Evolutionary conservation across 2,888 invertebrate genomes (phyloP).

Genomic region (Xiphydria camelus): DNA sequence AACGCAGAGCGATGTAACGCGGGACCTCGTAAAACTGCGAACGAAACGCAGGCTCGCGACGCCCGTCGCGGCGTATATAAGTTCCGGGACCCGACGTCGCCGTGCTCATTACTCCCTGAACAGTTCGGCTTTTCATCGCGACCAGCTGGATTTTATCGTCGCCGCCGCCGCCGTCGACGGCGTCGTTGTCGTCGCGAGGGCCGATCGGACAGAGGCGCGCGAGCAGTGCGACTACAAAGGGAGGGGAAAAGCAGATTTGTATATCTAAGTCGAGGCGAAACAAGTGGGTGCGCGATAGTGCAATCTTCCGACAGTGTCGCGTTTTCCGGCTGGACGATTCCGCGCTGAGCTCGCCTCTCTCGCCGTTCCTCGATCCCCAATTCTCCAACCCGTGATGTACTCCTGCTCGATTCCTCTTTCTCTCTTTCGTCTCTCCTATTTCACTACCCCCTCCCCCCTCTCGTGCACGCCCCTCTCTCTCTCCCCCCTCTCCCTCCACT

Average conservation of each 20-base stretch:
- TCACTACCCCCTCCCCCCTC: neutral
- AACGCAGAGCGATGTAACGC: conserved; percentile 23
- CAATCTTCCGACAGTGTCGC: conserved; percentile 51
- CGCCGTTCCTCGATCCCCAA: conserved; percentile 23
- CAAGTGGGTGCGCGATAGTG: conserved; percentile 50
- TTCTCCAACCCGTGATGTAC: conserved; percentile 22
- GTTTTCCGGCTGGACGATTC: conserved; percentile 49
- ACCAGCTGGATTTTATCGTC: too few relatives aligned
- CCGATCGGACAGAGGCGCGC: neutral
- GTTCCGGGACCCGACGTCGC: too few relatives aligned
- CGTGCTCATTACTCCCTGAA: too few relatives aligned
- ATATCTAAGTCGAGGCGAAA: conserved; percentile 36
- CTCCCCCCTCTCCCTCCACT: neutral
- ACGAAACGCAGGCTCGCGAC: conserved; percentile 8
- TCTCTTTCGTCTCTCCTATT: conserved; percentile 9
- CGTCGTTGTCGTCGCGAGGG: too few relatives aligned
- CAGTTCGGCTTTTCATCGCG: too few relatives aligned
- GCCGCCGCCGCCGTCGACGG: too few relatives aligned
- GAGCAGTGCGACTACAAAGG: neutral
- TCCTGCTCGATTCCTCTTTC: conserved; percentile 11
- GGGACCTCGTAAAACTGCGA: conserved; percentile 27
- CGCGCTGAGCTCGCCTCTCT: conserved; percentile 34
- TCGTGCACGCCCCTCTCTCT: conserved; percentile 1
- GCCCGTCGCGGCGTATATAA: too few relatives aligned
- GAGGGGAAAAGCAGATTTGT: conserved; percentile 39